Evolutionary conservation across 1,140 invertebrate genomes (phyloP), one percentile per base, ranked within the genome.

Genomic region (Magallana ariakensis): DNA sequence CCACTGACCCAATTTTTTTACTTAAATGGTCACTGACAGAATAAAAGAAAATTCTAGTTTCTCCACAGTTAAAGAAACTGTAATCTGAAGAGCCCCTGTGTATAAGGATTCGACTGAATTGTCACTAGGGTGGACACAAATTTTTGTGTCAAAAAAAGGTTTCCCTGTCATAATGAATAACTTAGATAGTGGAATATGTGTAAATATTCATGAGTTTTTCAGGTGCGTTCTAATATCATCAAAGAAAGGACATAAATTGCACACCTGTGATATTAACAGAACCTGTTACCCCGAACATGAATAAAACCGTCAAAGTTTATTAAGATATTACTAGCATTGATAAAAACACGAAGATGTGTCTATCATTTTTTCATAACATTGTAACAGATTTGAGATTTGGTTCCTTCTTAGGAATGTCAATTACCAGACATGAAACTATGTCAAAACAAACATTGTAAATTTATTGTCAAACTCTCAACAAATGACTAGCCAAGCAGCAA

Each of bases 181-280:
- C 66, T 26, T 75, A 11, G 19, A 75, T 11, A 10, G 13, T 33
- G 33, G 33, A 75, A 75, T 75, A 75, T 75, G 66, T 75, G 66
- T 75, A 75, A 75, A 75, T 75, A 75, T 75, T 75, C 66, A 75
- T 75, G 66, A 75, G 66, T 33, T 75, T 33, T 46, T 26, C 22
- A 11, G 22, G 9, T 19, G 26, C 22, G 33, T 75, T 75, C 66
- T 26, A 33, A 75, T 75, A 22, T 75, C 66, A 19, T 75, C 22
- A 75, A 11, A 75, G 13, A 11, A 33, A 26, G 22, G 22, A 75
- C 33, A 75, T 26, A 75, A 75, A 75, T 26, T 26, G 13, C 22
- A 75, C 66, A 75, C 66, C 66, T 75, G 66, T 75, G 19, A 13
- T 75, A 75, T 75, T 75, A 33, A 75, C 22, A n/a, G 22, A 26